A percentile compares a stretch with the other conserved stretches of the same genome.
phyloP scores from a whole-genome alignment of 2,113 vertebrate genomes.

The Aspiorhynchus laticeps region DNA sequence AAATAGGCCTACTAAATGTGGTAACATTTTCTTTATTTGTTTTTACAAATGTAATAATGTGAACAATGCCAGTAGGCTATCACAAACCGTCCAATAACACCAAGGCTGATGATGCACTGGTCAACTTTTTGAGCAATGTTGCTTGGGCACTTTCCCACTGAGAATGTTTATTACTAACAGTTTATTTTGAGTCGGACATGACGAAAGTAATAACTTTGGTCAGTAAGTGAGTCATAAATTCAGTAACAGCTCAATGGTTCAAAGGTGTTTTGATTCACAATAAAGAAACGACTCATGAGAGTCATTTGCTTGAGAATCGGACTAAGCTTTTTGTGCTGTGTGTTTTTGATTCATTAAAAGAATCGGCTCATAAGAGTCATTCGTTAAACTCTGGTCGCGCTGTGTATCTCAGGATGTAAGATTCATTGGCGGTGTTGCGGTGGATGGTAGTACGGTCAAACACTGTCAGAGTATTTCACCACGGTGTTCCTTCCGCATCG shows the following conservation, averaged over 20 bases:
- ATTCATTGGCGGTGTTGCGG: not conserved
- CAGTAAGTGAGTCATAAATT: not conserved
- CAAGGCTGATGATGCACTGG: no score
- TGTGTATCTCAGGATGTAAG: not conserved
- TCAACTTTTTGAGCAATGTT: no score
- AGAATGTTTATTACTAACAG: no score
- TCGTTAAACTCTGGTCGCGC: not conserved
- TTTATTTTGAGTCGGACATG: not conserved
- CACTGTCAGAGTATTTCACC: not conserved
- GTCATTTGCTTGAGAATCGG: not conserved
- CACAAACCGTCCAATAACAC: no score
- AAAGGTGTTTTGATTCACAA: not conserved
- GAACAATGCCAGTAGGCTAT: not conserved
- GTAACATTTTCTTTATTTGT: not conserved
- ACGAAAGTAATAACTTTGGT: not conserved
- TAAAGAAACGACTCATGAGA: not conserved
- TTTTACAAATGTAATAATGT: not conserved
- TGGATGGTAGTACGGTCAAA: not conserved
- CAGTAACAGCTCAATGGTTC: not conserved
- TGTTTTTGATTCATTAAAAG: conserved; percentile 7
- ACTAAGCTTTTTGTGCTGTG: not conserved
- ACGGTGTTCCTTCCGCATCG: not conserved
- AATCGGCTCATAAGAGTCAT: conserved; percentile 1
- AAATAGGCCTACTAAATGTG: not conserved
- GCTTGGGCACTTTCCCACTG: no score